Evolutionary conservation across 2,113 vertebrate genomes (phyloP).

Genomic region (Oreochromis niloticus): DNA sequence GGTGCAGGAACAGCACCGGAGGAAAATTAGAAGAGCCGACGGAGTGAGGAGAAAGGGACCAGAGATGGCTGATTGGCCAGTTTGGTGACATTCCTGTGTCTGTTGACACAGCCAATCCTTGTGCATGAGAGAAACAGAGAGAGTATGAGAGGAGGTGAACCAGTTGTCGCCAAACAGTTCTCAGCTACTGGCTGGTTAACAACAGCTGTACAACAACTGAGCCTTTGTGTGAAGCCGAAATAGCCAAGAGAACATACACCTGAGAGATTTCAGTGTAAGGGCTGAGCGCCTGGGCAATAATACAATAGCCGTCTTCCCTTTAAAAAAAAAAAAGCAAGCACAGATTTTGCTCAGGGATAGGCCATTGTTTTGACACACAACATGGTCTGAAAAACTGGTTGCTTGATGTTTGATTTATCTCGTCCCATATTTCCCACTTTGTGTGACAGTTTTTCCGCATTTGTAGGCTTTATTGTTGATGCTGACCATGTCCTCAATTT

Average conservation of each 20-base stretch:
- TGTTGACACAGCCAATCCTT: constrained; percentile 47
- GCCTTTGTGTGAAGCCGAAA: constrained; percentile 8
- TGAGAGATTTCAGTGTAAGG: background rate
- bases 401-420: background rate
- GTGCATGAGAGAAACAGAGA: constrained; percentile 4
- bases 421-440: background rate
- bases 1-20: background rate
- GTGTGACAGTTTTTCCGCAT: background rate
- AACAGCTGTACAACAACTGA: background rate
- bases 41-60: background rate
- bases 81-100: constrained; percentile 65
- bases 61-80: constrained; percentile 36
- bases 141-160: background rate
- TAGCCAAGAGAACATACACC: constrained; percentile 4
- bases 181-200: background rate
- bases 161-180: background rate
- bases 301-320: background rate
- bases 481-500: constrained; percentile 31
- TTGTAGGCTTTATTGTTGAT: constrained; percentile 10
- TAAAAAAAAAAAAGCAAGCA: background rate
- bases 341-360: background rate
- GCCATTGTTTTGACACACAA: background rate
- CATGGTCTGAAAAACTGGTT: background rate
- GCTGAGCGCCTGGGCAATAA: background rate
- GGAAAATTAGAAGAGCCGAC: background rate